Base-by-base conservation (phyloP, 2,888 invertebrate genomes). In the Eilema depressum region DNA sequence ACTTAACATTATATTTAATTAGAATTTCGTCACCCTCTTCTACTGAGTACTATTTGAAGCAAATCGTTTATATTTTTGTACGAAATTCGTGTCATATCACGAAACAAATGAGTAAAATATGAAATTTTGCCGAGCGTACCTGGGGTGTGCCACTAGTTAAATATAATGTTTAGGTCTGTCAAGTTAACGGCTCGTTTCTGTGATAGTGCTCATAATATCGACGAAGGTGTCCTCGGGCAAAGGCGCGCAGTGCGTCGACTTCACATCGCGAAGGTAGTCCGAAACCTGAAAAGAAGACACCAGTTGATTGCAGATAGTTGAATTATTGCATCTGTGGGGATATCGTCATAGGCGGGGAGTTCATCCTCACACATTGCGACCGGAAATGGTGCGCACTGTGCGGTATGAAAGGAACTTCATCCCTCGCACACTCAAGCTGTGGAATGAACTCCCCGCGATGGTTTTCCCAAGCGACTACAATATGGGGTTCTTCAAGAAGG, bases 171-270 rank as follows among this genome's bases (percentile, higher is more conserved):
- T n/a, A 4, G 8, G n/a, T n/a, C 20, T 5, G 3, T n/a, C n/a
- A 10, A 10, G 53, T 47, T 12, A 37, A 12, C 7, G 20, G 12
- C 20, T 14, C 8, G 25, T 11, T 0, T 0, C 23, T 0, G 5
- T 8, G 10, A 71, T 63, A 3, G 53, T 23, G 0, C 75, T 57
- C 80, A 82, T 80, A 0, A 83, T 60, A 11, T 11, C 17, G 3
- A 25, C 0, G 73, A 96, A 96, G 61, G 90, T 89, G 11, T 96
- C 96, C 7, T 96, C 93, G 0, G 98, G 97, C 73, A 99, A 94
- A 33, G 98, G 98, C 11, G 97, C 96, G 94, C 99, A 99, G 91
- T 99, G 99, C 2, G 97, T 97, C 0, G 98, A 97, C 81, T 97
- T 97, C 89, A 96, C 98, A 91, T 99, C 98, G 69, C 96, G 96